Evolutionary conservation across 2,888 invertebrate genomes (phyloP).

Genomic region (Tethea ocularis): DNA sequence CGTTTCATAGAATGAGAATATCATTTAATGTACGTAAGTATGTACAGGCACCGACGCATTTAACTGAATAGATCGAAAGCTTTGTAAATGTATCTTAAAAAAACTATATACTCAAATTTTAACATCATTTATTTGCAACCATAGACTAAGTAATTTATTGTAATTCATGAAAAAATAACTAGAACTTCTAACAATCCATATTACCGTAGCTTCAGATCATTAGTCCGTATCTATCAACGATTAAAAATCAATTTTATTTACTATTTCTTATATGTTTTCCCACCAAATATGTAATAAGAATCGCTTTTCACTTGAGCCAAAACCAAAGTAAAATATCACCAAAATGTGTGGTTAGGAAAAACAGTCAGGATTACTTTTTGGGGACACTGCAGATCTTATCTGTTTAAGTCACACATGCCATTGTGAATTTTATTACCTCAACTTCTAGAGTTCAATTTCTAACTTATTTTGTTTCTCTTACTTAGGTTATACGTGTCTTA

Average conservation of each 20-base stretch:
- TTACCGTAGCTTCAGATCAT: too few relatives aligned
- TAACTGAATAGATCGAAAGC: too few relatives aligned
- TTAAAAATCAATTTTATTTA: too few relatives aligned
- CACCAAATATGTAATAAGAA: not conserved
- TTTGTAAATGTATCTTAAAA: too few relatives aligned
- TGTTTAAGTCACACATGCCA: not conserved
- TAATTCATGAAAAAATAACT: too few relatives aligned
- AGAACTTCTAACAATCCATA: too few relatives aligned
- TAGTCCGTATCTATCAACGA: too few relatives aligned
- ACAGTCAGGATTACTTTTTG: not conserved
- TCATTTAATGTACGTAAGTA: not conserved
- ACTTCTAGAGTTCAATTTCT: not conserved
- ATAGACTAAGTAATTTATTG: too few relatives aligned
- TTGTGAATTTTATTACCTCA: constrained; percentile 3
- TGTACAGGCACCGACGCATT: too few relatives aligned
- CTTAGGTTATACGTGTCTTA: not conserved
- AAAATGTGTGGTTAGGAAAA: constrained; percentile 5
- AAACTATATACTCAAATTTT: too few relatives aligned
- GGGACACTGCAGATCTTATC: constrained; percentile 8
- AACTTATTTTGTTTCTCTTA: not conserved
- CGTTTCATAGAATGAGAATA: not conserved
- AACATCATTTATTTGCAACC: too few relatives aligned
- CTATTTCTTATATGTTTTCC: not conserved
- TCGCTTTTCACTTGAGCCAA: not conserved
- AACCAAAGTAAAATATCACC: not conserved